Percentiles rank a stretch among this genome's conserved stretches.
Evolutionary conservation across 1,140 invertebrate genomes (phyloP).

Genomic region (Epicauta chinensis): DNA sequence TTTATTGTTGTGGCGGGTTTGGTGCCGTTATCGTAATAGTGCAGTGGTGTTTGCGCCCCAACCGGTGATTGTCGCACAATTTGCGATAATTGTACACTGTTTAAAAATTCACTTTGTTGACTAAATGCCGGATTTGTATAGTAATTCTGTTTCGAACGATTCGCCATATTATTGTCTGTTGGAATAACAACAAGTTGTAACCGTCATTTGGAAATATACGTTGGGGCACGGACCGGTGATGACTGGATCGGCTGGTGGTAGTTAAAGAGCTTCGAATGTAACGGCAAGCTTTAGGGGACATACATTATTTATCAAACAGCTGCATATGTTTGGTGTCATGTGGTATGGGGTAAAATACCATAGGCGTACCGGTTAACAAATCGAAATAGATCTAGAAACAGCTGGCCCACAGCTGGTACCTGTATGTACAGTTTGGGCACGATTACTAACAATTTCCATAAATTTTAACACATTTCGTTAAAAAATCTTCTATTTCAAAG

Average conservation of each 20-base stretch:
- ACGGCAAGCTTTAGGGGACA: constrained; percentile 29
- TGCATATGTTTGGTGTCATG: constrained; percentile 39
- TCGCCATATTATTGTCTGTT: constrained; percentile 22
- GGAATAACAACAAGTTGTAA: constrained; percentile 7
- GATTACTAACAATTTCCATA: too few species aligned
- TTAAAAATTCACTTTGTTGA: constrained; percentile 61
- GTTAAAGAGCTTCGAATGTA: constrained; percentile 26
- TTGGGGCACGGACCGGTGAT: constrained; percentile 19
- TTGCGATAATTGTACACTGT: constrained; percentile 36
- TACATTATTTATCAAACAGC: constrained; percentile 25
- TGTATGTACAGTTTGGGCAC: too few species aligned
- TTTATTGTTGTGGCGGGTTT: constrained; percentile 10
- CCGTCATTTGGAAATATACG: constrained; percentile 18
- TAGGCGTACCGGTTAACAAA: constrained; percentile 22
- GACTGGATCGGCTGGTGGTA: constrained; percentile 36
- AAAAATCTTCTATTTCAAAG: too few species aligned
- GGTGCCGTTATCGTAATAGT: constrained; percentile 14
- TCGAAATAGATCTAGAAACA: too few species aligned
- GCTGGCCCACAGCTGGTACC: too few species aligned
- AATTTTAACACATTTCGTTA: too few species aligned
- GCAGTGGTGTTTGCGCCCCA: constrained; percentile 32
- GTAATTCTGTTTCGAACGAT: constrained; percentile 34
- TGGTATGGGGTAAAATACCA: constrained; percentile 37
- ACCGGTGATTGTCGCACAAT: constrained; percentile 40
- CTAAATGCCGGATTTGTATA: constrained; percentile 74